These are phyloP conservation scores for Limnephilus marmoratus DNA, from an alignment of 2,888 invertebrate species.

Conservation along the genomic window DNA sequence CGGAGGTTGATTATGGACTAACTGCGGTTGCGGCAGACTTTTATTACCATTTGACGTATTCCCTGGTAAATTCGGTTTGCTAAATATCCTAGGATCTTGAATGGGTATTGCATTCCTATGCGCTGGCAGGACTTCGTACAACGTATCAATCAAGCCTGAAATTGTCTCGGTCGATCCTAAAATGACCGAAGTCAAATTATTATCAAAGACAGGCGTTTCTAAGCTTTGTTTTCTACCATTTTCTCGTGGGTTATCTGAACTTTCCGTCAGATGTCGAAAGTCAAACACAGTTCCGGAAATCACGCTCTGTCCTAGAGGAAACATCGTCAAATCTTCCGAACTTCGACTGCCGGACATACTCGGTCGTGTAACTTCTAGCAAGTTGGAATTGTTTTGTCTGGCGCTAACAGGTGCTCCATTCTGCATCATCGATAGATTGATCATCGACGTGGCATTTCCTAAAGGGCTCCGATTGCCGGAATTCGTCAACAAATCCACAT, in stretches of 20 bases:
- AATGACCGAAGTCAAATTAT: conserved; percentile 75
- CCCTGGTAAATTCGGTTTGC: conserved; percentile 56
- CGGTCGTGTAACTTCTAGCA: conserved; percentile 60
- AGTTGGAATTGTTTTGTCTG: conserved; percentile 53
- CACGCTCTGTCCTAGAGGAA: conserved; percentile 61
- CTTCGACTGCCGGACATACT: conserved; percentile 62
- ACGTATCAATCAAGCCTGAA: conserved; percentile 83
- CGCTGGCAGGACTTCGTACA: conserved; percentile 72
- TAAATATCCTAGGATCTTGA: conserved; percentile 64
- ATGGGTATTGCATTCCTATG: conserved; percentile 57
- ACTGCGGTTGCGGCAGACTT: not conserved
- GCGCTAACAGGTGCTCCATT: conserved; percentile 18
- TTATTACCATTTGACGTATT: conserved; percentile 46
- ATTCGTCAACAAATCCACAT: conserved; percentile 52
- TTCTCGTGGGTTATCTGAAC: conserved; percentile 41
- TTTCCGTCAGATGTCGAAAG: conserved; percentile 62
- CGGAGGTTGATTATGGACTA: conserved; percentile 46
- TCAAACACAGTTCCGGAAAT: conserved; percentile 65
- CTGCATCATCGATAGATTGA: conserved; percentile 62
- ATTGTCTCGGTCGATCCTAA: conserved; percentile 86
- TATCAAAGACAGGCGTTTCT: conserved; percentile 53
- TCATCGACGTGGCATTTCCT: conserved; percentile 64
- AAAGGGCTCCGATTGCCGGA: conserved; percentile 63
- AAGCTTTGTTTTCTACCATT: conserved; percentile 60
- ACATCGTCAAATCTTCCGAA: conserved; percentile 64